Base-by-base conservation (phyloP, 2,888 invertebrate species). In the Lagria hirta region DNA sequence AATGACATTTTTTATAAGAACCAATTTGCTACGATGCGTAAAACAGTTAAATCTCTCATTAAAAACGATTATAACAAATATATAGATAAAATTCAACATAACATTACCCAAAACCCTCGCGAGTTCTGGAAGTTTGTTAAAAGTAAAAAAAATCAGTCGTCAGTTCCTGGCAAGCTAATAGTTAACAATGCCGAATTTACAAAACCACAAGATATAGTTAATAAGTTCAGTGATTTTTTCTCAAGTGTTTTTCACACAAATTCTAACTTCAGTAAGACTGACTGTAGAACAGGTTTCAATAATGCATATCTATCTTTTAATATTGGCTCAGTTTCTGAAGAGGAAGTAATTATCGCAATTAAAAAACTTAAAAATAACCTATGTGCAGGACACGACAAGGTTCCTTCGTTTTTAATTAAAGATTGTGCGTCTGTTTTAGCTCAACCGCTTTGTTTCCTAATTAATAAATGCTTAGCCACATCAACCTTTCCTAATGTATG, bases 1-100 rank as follows among this genome's bases (percentile, higher is more conserved):
- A 2, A 20, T 1, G n/a, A 20, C 21, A 20, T 20, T 1, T 20
- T 20, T 20, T 20, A 20, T n/a, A 20, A 20, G 21, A 20, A 7
- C n/a, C 21, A 20, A n/a, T 20, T 20, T 20, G n/a, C 7, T 20
- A n/a, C n/a, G n/a, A 20, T 20, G n/a, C 21, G 21, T n/a, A 20
- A 20, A 20, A 20, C n/a, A n/a, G 21, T 20, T 20, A 20, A 20
- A n/a, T 20, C 21, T 20, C 21, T n/a, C 21, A 20, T 20, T n/a
- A 7, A 7, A 7, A 20, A 7, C n/a, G 20, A 20, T 20, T 1
- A 20, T 20, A 20, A 20, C 7, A 20, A 1, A n/a, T 20, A 20
- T 20, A 7, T 20, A 20, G n/a, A 20, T 20, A 20, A 20, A 7
- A 20, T 20, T n/a, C 21, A 20, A 20, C 7, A 20, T n/a, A 20